Conservation (phyloP, 2,113 vertebrate genomes). For the Vireo altiloquus region DNA sequence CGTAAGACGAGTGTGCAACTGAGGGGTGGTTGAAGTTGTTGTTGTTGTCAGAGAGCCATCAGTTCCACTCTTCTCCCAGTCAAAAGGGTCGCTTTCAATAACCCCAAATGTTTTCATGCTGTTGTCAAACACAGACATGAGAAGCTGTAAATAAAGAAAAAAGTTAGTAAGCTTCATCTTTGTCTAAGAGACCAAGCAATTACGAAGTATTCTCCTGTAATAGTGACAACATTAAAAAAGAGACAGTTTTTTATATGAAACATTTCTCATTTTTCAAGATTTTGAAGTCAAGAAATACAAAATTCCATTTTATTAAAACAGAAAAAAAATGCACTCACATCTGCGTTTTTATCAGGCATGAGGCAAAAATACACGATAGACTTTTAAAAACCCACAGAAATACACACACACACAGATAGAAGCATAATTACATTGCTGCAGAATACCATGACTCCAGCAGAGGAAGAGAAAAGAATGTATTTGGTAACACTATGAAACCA, state of each 20-base stretch:
- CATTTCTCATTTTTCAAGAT: not conserved
- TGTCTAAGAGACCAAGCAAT: not conserved
- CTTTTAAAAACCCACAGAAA: not conserved
- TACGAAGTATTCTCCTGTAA: not conserved
- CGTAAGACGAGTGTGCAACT: slow-evolving; percentile 92
- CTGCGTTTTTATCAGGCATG: not conserved
- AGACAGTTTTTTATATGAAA: not conserved
- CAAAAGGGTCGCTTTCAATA: slow-evolving; percentile 92
- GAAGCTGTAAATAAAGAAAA: slow-evolving; percentile 77
- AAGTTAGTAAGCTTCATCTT: not conserved
- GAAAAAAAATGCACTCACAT: not conserved
- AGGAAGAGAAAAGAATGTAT: not conserved
- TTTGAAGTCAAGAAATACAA: not conserved
- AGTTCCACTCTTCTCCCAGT: slow-evolving; percentile 92
- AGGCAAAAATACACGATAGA: not conserved
- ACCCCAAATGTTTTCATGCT: slow-evolving; percentile 95
- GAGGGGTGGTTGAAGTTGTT: slow-evolving; percentile 87
- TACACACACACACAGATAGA: not conserved
- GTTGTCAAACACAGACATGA: slow-evolving; percentile 95
- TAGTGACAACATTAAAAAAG: not conserved
- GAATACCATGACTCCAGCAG: not conserved
- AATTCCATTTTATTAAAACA: not conserved
- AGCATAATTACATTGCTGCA: not conserved
- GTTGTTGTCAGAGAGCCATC: slow-evolving; percentile 88
- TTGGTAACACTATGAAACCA: not conserved